These are phyloP conservation scores for Dolichallabes microphthalmus DNA, from an alignment of 2,113 vertebrate genomes.

Conservation along the genomic window DNA sequence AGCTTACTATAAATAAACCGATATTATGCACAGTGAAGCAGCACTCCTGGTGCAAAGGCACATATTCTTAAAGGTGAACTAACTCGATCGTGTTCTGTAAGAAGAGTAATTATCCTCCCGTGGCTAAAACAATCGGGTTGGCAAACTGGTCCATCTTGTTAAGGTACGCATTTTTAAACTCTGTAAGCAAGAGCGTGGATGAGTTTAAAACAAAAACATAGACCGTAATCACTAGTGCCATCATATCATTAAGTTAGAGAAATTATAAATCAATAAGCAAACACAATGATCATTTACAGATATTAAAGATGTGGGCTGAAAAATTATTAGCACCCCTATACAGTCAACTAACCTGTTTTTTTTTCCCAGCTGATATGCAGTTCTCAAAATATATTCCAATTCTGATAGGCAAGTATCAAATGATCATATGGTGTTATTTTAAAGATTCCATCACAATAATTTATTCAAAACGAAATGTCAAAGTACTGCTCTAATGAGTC, in stretches of 20 bases:
- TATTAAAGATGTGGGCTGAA: background rate
- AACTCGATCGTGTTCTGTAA: background rate
- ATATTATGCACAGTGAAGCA: background rate
- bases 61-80: background rate
- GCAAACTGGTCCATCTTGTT: conserved; percentile 23
- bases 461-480: background rate
- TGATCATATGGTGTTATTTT: background rate
- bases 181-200: background rate
- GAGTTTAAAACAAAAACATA: background rate
- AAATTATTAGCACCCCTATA: background rate
- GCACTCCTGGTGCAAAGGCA: background rate
- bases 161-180: background rate
- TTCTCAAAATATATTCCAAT: background rate
- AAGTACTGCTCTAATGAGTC: conserved; percentile 2
- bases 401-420: background rate
- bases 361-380: background rate
- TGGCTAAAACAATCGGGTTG: background rate
- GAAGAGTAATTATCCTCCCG: background rate
- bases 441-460: background rate
- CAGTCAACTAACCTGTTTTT: background rate
- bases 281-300: background rate
- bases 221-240: background rate
- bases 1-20: conserved; percentile 3
- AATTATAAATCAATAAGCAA: background rate
- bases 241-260: background rate